phyloP scores from a whole-genome alignment of 2,797 vertebrate species.

The Onychomys torridus region DNA sequence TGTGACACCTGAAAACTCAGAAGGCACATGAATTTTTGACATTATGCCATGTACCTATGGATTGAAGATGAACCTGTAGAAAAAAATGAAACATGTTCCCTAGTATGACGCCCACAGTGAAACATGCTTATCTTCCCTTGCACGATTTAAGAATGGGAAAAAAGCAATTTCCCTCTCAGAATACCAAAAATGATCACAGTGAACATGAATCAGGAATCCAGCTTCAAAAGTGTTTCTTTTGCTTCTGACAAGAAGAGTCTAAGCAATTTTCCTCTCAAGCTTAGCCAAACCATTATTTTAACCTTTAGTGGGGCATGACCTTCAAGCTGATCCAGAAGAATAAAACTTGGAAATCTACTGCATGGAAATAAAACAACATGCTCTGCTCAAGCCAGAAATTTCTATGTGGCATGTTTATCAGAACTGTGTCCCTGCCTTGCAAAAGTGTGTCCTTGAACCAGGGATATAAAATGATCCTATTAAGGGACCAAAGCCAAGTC shows the following conservation, averaged over 20 bases:
- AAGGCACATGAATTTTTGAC: conserved; percentile 56
- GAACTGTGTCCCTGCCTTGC: conserved; percentile 69
- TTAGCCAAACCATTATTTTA: conserved; percentile 56
- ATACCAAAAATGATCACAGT: background rate
- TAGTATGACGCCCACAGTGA: background rate
- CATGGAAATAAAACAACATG: conserved; percentile 55
- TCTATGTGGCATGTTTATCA: conserved; percentile 80
- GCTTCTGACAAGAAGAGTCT: conserved; percentile 54
- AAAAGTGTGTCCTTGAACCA: conserved; percentile 84
- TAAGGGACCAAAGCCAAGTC: conserved; percentile 88
- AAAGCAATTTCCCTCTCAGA: conserved; percentile 35
- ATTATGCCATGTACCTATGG: background rate
- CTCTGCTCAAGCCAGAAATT: conserved; percentile 64
- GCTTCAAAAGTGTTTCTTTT: background rate
- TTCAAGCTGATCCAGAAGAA: conserved; percentile 51
- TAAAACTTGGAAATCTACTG: conserved; percentile 51
- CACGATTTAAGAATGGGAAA: conserved; percentile 27
- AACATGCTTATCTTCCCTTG: background rate
- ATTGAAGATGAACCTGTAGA: conserved; percentile 52
- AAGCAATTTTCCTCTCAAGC: conserved; percentile 19
- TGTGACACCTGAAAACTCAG: conserved; percentile 54
- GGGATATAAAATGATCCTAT: conserved; percentile 87
- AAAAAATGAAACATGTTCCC: background rate
- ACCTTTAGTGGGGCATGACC: conserved; percentile 61
- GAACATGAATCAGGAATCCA: background rate